Conservation (phyloP, 2,888 invertebrate species). For the Leptopilina myrica region DNA sequence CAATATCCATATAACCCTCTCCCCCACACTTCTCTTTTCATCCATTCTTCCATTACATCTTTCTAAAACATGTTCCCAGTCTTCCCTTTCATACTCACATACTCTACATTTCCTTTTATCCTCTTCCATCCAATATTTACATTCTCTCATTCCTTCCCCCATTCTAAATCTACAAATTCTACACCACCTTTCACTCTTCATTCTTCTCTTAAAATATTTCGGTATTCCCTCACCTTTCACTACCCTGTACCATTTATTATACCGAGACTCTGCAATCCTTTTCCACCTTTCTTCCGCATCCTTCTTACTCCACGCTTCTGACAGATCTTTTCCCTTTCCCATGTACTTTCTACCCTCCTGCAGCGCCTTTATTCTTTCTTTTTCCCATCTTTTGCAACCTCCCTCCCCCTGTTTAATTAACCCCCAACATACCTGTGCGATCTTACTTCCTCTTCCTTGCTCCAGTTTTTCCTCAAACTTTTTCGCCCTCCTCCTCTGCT, state of each 20-base stretch:
- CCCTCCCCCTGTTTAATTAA: not conserved
- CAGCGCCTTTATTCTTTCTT: not conserved
- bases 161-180: not conserved
- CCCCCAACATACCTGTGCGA: not conserved
- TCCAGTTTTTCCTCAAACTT: not conserved
- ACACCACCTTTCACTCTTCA: not conserved
- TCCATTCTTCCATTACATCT: too few species aligned
- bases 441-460: not conserved
- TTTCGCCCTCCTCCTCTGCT: not conserved
- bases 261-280: not conserved
- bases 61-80: too few species aligned
- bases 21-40: too few species aligned
- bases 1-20: too few species aligned
- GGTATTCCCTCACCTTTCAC: not conserved
- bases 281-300: not conserved
- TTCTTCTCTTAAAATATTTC: not conserved
- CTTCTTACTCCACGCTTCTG: not conserved
- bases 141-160: not conserved
- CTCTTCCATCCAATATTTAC: too few species aligned
- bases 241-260: not conserved
- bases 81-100: too few species aligned
- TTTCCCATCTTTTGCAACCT: not conserved
- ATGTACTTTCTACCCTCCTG: not conserved
- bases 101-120: too few species aligned
- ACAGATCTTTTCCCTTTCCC: not conserved